Conservation (phyloP, 2,888 invertebrate species). For the Rotaria macrura region DNA sequence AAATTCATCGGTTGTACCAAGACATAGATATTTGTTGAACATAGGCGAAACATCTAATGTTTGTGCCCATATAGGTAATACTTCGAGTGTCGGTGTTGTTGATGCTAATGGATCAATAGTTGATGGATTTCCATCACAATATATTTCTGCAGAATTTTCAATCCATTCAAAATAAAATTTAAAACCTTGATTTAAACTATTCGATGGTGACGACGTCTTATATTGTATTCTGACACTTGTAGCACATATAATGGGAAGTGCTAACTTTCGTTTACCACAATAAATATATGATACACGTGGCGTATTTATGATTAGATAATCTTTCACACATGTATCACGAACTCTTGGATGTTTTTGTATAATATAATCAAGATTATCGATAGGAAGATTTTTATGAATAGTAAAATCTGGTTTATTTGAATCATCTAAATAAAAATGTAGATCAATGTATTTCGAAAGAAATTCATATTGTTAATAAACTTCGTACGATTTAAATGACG, state of each 20-base stretch:
- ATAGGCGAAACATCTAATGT: not conserved
- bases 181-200: constrained; percentile 21
- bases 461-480: not conserved
- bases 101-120: constrained; percentile 10
- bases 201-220: not conserved
- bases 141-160: not conserved
- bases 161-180: constrained; percentile 31
- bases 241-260: not conserved
- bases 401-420: not conserved
- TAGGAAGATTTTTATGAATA: not conserved
- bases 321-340: not conserved
- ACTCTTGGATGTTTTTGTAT: not conserved
- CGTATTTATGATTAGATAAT: constrained; percentile 25
- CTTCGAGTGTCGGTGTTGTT: not conserved
- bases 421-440: not conserved
- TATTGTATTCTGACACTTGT: constrained; percentile 19
- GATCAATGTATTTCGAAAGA: no score
- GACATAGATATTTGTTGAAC: not conserved
- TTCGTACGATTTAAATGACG: not conserved
- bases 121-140: not conserved
- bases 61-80: not conserved
- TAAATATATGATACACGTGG: not conserved
- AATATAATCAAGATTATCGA: not conserved
- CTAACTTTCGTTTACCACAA: constrained; percentile 13
- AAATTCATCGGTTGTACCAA: not conserved